Evolutionary conservation across 2,113 vertebrate species (phyloP), one percentile per base, ranked within the genome.

Genomic region (Scytalopus superciliaris): DNA sequence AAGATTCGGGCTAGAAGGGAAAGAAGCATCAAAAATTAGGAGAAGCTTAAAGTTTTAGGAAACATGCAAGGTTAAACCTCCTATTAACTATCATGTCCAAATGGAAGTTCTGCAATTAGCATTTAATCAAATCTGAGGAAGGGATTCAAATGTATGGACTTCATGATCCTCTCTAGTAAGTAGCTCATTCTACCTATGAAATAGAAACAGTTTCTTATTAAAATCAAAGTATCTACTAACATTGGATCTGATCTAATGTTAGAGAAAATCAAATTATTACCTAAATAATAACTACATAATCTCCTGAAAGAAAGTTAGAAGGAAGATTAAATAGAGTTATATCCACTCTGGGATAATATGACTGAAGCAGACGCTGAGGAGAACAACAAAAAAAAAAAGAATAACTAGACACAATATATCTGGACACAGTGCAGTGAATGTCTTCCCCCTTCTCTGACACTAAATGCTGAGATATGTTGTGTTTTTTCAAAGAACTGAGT

Each of bases 51-150:
- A 80, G 47, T 50, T 87, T 84, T 60, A 69, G 57, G 56, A 93
- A 91, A 68, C 19, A 27, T 24, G 6, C 44, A 83, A 87, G 50
- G 62, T 94, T 89, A 93, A 89, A 74, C n/a, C 19, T 62, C 33
- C 56, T 68, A 50, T 84, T 95, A 87, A 57, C 40, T 75, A 42
- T 56, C 66, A 81, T 27, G 24, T 72, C 60, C 27, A 75, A 93
- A 91, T 56, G 49, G 42, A 72, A 94, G 47, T 45, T 84, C 74
- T 89, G 33, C 57, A 95, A 93, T 84, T 85, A 91, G 39, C 60
- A 59, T 82, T 88, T 87, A 93, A 93, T 96, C 53, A 87, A 85
- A 90, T 85, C 57, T 69, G 49, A 91, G 49, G 69, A 89, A 89
- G 31, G 31, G 66, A 52, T 66, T 84, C 53, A 89, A 49, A 91